Percentiles rank a stretch among this genome's conserved stretches.
Conservation (phyloP, 2,113 vertebrate genomes). For the human region GRCh38 chr4:109181501-109182000, state of each 20-base stretch:
- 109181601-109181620: neutral
- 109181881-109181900: neutral
- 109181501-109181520: neutral
- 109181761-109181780: neutral
- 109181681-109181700: neutral
- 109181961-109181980: neutral
- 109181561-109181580: neutral
- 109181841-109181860: neutral
- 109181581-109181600: neutral
- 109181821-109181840: neutral
- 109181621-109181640: neutral
- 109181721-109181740: neutral
- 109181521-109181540: neutral
- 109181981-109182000: neutral
- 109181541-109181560: neutral
- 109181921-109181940: neutral
- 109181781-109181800: neutral
- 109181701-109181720: neutral
- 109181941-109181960: neutral
- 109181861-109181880: neutral
- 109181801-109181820: neutral
- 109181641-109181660: neutral
- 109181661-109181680: neutral
- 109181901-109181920: neutral
- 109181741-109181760: neutral